phyloP scores from a whole-genome alignment of 2,888 invertebrate genomes.

The Luperina nickerlii region DNA sequence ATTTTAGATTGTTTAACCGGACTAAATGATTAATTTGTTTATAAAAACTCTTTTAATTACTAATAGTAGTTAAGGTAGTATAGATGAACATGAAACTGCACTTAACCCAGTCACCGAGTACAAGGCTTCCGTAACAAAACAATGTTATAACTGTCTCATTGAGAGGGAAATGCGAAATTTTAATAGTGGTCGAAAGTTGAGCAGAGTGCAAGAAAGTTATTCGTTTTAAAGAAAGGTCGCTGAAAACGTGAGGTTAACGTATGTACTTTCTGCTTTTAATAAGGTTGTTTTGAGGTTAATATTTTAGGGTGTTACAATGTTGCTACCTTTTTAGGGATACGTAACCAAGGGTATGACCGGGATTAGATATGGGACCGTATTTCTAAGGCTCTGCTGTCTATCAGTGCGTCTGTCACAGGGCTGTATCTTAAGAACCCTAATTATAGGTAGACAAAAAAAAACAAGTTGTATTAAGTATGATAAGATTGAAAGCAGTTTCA shows the following conservation, averaged over 20 bases:
- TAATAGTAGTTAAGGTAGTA: too few relatives aligned
- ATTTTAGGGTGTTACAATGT: neutral
- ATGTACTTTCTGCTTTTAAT: neutral
- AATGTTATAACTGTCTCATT: constrained; percentile 40
- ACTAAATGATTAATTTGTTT: too few relatives aligned
- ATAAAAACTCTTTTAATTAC: too few relatives aligned
- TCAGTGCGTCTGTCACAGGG: neutral
- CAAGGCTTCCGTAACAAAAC: constrained; percentile 29
- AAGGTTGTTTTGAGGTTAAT: constrained; percentile 6
- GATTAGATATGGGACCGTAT: neutral
- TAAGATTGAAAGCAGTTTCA: too few relatives aligned
- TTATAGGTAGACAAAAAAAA: neutral
- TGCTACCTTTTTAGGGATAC: neutral
- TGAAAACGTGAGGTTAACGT: neutral
- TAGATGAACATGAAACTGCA: constrained; percentile 50
- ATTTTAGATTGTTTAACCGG: too few relatives aligned
- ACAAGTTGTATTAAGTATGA: too few relatives aligned
- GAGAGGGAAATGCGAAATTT: constrained; percentile 47
- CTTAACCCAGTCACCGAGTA: constrained; percentile 48
- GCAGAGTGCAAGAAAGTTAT: constrained; percentile 43
- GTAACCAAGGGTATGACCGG: neutral
- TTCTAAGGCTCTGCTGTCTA: neutral
- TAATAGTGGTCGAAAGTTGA: constrained; percentile 44
- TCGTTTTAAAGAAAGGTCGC: constrained; percentile 39
- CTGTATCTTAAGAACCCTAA: neutral